A percentile compares a stretch with the other conserved stretches of the same genome.
Conservation (phyloP, 2,888 invertebrate genomes). For the Eustalomyia histrio region DNA sequence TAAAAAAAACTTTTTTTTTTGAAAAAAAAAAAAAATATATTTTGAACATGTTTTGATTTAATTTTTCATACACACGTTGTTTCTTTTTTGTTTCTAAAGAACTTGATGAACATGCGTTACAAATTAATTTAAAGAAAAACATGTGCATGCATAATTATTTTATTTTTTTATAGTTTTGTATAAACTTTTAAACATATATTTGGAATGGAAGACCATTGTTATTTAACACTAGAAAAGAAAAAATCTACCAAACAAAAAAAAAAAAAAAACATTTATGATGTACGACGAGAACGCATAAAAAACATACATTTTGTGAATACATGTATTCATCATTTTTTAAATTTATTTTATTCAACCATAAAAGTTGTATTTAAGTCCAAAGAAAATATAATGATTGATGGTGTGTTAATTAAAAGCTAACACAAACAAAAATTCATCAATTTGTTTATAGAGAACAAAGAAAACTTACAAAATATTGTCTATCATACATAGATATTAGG, state of each 20-base stretch:
- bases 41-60: slow-evolving; percentile 11
- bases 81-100: slow-evolving; percentile 25
- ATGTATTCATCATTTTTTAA: neutral
- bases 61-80: neutral
- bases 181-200: slow-evolving; percentile 1
- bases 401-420: slow-evolving; percentile 52
- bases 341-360: neutral
- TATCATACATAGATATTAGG: neutral
- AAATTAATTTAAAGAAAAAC: slow-evolving; percentile 31
- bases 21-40: slow-evolving; percentile 3
- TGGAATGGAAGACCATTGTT: too few species aligned
- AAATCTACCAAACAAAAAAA: neutral
- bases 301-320: neutral
- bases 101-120: slow-evolving; percentile 45
- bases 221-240: neutral
- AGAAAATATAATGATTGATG: slow-evolving; percentile 54
- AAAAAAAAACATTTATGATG: neutral
- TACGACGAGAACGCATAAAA: neutral
- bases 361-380: neutral
- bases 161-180: neutral
- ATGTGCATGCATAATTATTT: slow-evolving; percentile 57
- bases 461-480: slow-evolving; percentile 1
- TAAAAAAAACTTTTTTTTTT: neutral
- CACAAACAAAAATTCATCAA: neutral
- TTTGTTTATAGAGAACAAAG: neutral